A percentile compares a stretch with the other conserved stretches of the same genome.
These are phyloP conservation scores for Tyrannus savana DNA, from an alignment of 2,113 vertebrate genomes.

Conservation along the genomic window DNA sequence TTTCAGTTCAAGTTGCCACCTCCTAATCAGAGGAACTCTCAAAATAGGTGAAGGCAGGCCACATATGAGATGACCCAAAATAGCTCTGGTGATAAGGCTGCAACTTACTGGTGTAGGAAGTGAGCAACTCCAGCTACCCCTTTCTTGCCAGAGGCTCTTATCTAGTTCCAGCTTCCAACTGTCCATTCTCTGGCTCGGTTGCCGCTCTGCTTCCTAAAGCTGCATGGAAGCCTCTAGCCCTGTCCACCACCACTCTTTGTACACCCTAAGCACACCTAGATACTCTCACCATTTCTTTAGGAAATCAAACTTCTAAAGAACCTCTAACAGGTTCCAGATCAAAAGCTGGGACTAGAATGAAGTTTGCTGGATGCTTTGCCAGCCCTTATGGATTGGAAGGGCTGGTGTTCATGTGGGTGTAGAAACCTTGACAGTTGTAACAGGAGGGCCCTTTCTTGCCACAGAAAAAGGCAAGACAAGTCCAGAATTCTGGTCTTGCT, in stretches of 20 bases:
- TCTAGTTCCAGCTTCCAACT: neutral
- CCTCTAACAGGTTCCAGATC: neutral
- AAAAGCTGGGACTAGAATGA: neutral
- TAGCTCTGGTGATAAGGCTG: neutral
- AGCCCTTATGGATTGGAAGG: neutral
- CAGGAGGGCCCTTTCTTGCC: neutral
- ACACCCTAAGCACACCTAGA: neutral
- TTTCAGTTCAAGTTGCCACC: neutral
- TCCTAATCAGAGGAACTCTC: neutral
- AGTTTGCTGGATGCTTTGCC: neutral
- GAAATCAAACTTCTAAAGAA: neutral
- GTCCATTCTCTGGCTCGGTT: neutral
- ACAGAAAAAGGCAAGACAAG: neutral
- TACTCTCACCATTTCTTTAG: neutral
- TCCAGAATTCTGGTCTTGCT: neutral
- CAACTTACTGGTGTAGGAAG: neutral
- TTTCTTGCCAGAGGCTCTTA: neutral
- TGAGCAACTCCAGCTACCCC: neutral
- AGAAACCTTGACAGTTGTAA: neutral
- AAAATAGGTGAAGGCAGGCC: neutral
- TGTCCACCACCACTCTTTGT: neutral
- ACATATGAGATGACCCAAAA: neutral
- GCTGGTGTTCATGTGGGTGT: rapidly evolving
- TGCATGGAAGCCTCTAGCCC: neutral
- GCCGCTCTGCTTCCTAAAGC: neutral